phyloP scores from a whole-genome alignment of 2,113 vertebrate genomes.

The Ginglymostoma cirratum region DNA sequence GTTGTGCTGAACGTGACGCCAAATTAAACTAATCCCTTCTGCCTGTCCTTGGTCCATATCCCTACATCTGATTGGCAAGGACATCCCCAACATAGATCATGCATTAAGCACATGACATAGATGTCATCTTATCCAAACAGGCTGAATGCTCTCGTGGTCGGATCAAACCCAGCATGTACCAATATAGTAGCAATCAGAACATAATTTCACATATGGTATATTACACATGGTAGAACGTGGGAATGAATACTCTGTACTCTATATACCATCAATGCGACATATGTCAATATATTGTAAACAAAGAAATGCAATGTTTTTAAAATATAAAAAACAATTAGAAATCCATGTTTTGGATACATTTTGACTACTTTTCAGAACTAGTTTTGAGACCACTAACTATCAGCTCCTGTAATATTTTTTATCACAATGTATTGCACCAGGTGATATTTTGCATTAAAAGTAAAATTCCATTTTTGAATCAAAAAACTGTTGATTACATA shows the following conservation, averaged over 20 bases:
- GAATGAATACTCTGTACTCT: background rate
- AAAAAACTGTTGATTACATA: background rate
- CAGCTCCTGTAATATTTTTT: background rate
- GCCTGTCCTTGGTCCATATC: no score
- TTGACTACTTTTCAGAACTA: background rate
- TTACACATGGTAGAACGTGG: background rate
- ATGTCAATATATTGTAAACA: background rate
- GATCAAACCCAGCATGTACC: background rate
- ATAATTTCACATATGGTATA: background rate
- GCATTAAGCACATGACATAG: background rate
- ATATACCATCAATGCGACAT: background rate
- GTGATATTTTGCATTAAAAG: conserved; percentile 23
- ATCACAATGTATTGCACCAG: conserved; percentile 5
- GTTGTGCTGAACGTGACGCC: no score
- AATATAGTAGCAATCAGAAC: background rate
- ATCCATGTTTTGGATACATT: background rate
- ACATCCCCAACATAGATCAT: background rate
- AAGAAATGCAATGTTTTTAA: background rate
- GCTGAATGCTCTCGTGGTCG: background rate
- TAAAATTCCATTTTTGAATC: background rate
- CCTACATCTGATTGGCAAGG: background rate
- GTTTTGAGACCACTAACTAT: background rate
- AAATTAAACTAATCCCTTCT: no score
- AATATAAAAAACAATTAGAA: background rate
- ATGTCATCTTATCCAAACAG: background rate